Conservation (phyloP, 2,797 vertebrate genomes). For the Siniperca obscura region DNA sequence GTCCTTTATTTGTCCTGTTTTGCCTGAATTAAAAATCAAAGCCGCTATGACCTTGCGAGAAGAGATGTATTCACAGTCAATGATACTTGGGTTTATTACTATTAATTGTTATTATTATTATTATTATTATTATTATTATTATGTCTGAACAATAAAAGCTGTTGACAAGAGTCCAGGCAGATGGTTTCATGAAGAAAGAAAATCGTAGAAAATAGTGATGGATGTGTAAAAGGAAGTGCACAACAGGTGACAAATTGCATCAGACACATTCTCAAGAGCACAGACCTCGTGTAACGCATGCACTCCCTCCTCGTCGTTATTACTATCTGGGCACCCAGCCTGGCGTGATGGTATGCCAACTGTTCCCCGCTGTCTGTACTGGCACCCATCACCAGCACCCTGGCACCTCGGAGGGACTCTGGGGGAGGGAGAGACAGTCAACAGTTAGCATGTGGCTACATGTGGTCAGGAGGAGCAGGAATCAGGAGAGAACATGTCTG, state of each 20-base stretch:
- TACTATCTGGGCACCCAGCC: slow-evolving; percentile 83
- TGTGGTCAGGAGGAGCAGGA: slow-evolving; percentile 53
- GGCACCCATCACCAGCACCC: slow-evolving; percentile 81
- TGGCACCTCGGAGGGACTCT: slow-evolving; percentile 79
- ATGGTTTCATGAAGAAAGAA: slow-evolving; percentile 48
- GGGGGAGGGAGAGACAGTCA: slow-evolving; percentile 58
- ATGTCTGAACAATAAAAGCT: slow-evolving; percentile 39
- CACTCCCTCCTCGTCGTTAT: slow-evolving; percentile 82
- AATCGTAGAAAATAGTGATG: slow-evolving; percentile 54
- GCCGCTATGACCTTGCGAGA: slow-evolving; percentile 22
- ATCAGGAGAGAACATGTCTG: slow-evolving; percentile 42
- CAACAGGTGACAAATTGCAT: slow-evolving; percentile 70
- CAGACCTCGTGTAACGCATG: slow-evolving; percentile 81
- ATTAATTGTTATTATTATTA: slow-evolving; percentile 15
- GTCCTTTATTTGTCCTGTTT: slow-evolving; percentile 24
- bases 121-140: slow-evolving; percentile 5
- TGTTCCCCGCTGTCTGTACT: slow-evolving; percentile 87
- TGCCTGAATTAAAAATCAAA: slow-evolving; percentile 22
- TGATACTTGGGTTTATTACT: slow-evolving; percentile 21
- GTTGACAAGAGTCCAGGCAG: slow-evolving; percentile 47
- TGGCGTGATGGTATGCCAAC: slow-evolving; percentile 86
- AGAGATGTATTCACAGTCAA: slow-evolving; percentile 17
- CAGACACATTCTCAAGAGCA: slow-evolving; percentile 61
- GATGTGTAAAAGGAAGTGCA: slow-evolving; percentile 70
- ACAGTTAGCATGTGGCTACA: slow-evolving; percentile 64